These are phyloP conservation scores for Loris lydekkerianus DNA, from an alignment of 2,797 vertebrate genomes.

Conservation along the genomic window DNA sequence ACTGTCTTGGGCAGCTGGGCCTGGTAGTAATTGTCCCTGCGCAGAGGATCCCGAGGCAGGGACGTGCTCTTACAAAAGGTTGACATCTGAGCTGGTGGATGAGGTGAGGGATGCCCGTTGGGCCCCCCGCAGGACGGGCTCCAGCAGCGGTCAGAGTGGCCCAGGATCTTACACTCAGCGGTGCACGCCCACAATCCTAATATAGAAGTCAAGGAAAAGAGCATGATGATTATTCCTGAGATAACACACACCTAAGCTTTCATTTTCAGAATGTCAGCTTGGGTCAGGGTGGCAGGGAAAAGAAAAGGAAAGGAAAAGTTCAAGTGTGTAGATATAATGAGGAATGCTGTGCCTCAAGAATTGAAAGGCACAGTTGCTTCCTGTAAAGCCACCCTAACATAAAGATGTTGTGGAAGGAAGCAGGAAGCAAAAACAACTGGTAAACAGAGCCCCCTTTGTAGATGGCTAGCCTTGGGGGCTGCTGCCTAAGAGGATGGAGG, in stretches of 20 bases:
- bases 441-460: neutral
- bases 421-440: neutral
- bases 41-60: conserved; percentile 93
- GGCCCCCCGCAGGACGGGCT: conserved; percentile 94
- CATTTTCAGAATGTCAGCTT: neutral
- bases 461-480: neutral
- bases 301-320: neutral
- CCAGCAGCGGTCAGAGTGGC: conserved; percentile 99
- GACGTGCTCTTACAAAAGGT: conserved; percentile 97
- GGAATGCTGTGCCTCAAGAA: neutral
- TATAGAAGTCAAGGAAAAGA: neutral
- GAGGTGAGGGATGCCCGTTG: conserved; percentile 90
- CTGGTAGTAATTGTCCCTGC: conserved; percentile 95
- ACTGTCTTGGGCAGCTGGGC: conserved; percentile 94
- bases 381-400: neutral
- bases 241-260: neutral
- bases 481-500: neutral
- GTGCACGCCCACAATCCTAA: conserved; percentile 98
- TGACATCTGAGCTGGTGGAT: conserved; percentile 91
- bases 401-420: neutral
- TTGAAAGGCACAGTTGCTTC: neutral
- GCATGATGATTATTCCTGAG: neutral
- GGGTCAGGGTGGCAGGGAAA: neutral
- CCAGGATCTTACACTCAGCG: conserved; percentile 97
- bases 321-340: neutral